phyloP scores from a whole-genome alignment of 2,797 vertebrate genomes.

The Parauchenoglanis punctatus region DNA sequence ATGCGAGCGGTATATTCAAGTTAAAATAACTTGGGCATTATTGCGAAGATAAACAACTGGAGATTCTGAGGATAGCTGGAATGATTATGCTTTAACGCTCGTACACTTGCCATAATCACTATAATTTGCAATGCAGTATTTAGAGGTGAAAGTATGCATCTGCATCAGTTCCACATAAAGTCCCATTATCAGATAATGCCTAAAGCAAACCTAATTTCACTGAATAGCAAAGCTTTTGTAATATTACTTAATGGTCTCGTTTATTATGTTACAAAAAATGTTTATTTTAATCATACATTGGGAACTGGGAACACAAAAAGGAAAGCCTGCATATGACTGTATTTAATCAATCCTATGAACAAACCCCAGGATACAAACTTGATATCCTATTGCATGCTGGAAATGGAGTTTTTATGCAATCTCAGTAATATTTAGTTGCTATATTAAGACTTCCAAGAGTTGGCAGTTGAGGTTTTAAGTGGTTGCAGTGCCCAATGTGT shows the following conservation, averaged over 20 bases:
- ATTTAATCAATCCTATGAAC: neutral
- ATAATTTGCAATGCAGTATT: conserved; percentile 12
- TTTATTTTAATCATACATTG: neutral
- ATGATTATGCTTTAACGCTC: conserved; percentile 7
- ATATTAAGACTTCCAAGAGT: conserved; percentile 10
- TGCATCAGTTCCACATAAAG: neutral
- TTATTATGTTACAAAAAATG: neutral
- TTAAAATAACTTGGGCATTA: conserved; percentile 53
- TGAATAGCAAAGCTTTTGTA: neutral
- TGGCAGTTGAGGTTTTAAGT: neutral
- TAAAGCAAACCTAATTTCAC: conserved; percentile 7
- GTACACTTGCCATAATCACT: conserved; percentile 7
- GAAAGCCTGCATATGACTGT: neutral
- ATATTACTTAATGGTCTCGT: neutral
- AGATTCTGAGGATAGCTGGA: conserved; percentile 41
- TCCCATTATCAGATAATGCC: neutral
- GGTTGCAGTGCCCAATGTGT: conserved; percentile 1
- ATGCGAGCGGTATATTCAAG: conserved; percentile 51
- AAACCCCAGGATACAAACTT: neutral
- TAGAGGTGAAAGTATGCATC: conserved; percentile 14
- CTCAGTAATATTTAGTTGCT: conserved; percentile 1
- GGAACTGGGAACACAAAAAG: neutral
- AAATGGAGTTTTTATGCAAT: neutral
- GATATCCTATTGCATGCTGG: neutral
- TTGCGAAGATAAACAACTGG: conserved; percentile 48